Base-by-base conservation (phyloP, 2,888 invertebrate species). In the Tinea semifulvella region DNA sequence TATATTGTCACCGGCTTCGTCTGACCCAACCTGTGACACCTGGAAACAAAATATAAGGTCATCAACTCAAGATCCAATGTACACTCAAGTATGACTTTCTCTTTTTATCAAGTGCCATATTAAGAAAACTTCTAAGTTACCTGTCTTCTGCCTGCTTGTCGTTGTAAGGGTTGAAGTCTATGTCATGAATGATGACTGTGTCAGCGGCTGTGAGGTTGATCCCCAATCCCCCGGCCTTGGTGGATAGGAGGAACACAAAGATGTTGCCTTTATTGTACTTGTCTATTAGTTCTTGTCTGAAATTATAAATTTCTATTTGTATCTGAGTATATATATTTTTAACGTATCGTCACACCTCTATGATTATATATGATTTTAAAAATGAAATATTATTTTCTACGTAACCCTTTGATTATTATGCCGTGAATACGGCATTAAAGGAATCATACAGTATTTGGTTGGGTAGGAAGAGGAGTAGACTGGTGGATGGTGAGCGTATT, bases 131-230 rank as follows among this genome's bases (percentile, higher is more conserved):
- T n/a, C n/a, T 10, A 19, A 4, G 48, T 54, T 2, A 89, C 61
- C 91, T 82, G 76, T 98, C 98, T 67, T 98, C 97, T 0, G 98
- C 98, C 74, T 97, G 96, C 69, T 96, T 97, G 68, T 98, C 98
- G 68, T 98, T 98, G 72, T 98, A 97, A 0, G 98, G 98, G 80
- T 98, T 98, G 68, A 96, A 97, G 81, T 98, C 98, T 43, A 98
- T 94, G 63, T 98, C 98, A 68, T 98, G 97, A 51, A 98, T 90
- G 56, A 96, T 90, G 53, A 98, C 98, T 8, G 93, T 93, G 76
- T 98, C 96, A 0, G 98, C 98, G 0, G 94, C 89, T 0, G 95
- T 95, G 51, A 96, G 84, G 81, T 96, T 96, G 60, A 96, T 96
- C 45, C 96, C 96, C 43, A 96, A 83, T n/a, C 98, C 98, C 22